Evolutionary conservation across 2,888 invertebrate genomes (phyloP).

Genomic region (Dolichomitus sp.): DNA sequence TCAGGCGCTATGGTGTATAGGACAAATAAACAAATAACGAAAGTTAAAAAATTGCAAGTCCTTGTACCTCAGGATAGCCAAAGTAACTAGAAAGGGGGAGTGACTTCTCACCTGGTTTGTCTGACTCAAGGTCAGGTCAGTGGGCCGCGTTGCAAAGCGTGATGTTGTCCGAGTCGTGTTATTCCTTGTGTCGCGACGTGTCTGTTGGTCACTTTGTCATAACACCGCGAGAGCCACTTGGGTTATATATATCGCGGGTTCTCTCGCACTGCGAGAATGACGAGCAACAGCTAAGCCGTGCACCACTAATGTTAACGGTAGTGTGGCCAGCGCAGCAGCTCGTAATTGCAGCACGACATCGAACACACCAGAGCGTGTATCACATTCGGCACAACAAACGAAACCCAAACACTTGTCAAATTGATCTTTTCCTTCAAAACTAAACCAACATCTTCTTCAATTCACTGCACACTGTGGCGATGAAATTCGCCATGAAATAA

Average conservation of each 20-base stretch:
- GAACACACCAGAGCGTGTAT: conserved; percentile 19
- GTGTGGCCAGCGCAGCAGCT: conserved; percentile 16
- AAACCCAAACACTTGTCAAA: neutral
- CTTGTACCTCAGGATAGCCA: neutral
- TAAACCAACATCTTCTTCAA: neutral
- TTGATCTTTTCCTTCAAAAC: neutral
- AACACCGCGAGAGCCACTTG: conserved; percentile 11
- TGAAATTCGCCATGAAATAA: neutral
- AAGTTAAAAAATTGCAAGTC: neutral
- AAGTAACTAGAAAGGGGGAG: conserved; percentile 32
- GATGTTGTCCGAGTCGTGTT: conserved; percentile 56
- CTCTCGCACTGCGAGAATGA: neutral
- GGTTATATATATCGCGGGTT: conserved; percentile 10
- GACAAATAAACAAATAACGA: neutral
- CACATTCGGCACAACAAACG: neutral
- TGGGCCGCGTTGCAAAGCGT: conserved; percentile 76
- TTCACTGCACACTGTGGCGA: neutral
- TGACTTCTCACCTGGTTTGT: conserved; percentile 80
- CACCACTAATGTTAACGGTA: neutral
- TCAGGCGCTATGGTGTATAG: no score
- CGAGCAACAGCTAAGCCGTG: conserved; percentile 44
- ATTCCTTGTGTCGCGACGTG: conserved; percentile 58
- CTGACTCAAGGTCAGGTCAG: conserved; percentile 85
- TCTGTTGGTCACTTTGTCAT: conserved; percentile 21
- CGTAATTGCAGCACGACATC: conserved; percentile 3